Percentiles rank a stretch among this genome's conserved stretches.
Evolutionary conservation across 37 sponge, comb jelly and placozoan genomes (phyloP).

Genomic region (Ephydatia muelleri): DNA sequence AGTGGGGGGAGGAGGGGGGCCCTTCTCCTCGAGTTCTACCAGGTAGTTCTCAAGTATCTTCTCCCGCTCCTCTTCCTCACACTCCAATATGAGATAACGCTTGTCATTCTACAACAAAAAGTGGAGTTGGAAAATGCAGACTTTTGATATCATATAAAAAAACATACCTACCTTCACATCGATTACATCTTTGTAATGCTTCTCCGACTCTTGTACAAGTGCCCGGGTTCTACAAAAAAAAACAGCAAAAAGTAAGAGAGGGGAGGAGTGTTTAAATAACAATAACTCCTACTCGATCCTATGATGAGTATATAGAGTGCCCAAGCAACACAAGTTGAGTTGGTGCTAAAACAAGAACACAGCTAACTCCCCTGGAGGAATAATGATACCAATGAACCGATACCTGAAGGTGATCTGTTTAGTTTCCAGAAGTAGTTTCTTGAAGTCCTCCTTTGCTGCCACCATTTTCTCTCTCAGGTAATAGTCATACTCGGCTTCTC

Average conservation of each 20-base stretch:
- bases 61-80: slow-evolving; percentile 83
- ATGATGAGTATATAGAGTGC: background rate
- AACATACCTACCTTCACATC: slow-evolving; percentile 56
- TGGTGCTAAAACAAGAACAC: background rate
- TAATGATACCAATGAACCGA: too few species aligned
- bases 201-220: slow-evolving; percentile 55
- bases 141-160: background rate
- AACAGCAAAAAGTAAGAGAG: background rate
- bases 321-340: too few species aligned
- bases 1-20: slow-evolving; percentile 99
- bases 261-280: too few species aligned
- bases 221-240: slow-evolving; percentile 31
- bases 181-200: slow-evolving; percentile 64
- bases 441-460: slow-evolving; percentile 84
- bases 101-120: slow-evolving; percentile 82
- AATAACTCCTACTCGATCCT: too few species aligned
- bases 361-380: background rate
- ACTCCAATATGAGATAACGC: slow-evolving; percentile 92
- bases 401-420: slow-evolving; percentile 83
- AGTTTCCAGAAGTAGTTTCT: slow-evolving; percentile 78
- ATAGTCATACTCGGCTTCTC: slow-evolving; percentile 85
- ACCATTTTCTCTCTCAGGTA: slow-evolving; percentile 66
- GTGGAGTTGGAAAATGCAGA: background rate
- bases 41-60: slow-evolving; percentile 80
- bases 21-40: slow-evolving; percentile 78